Conservation (phyloP, 92 coral and sea anemone genomes). For the Phenganax subtilis region DNA sequence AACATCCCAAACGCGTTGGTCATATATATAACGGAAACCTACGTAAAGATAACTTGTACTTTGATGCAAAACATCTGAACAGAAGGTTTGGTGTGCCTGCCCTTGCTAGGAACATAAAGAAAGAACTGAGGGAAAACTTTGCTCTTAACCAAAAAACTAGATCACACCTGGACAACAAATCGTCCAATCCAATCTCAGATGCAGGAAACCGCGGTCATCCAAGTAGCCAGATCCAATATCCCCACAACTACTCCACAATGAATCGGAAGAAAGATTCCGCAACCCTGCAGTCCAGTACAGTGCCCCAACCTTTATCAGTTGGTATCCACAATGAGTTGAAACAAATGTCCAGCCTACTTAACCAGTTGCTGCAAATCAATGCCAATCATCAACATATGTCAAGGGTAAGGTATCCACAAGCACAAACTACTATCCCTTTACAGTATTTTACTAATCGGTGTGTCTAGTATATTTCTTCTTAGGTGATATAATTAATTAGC, state of each 20-base stretch:
- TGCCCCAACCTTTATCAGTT: too few relatives aligned
- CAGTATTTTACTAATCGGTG: neutral
- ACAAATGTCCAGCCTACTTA: neutral
- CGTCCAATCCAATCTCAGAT: neutral
- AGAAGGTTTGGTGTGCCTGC: conserved; percentile 21
- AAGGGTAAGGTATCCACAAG: neutral
- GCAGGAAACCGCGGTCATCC: neutral
- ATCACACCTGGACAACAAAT: neutral
- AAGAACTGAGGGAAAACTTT: neutral
- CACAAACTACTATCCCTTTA: neutral
- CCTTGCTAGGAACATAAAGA: conserved; percentile 19
- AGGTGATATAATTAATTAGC: too few relatives aligned
- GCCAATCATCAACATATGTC: neutral
- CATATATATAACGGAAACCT: conserved; percentile 29
- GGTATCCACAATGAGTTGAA: neutral
- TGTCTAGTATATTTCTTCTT: neutral
- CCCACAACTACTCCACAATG: neutral
- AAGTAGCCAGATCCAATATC: neutral
- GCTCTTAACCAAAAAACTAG: neutral
- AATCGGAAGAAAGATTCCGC: neutral
- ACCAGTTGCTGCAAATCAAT: neutral
- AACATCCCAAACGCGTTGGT: conserved; percentile 1
- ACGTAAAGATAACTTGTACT: neutral
- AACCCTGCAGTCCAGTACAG: neutral
- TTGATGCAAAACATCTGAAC: conserved; percentile 29